These are phyloP conservation scores for Amblyraja radiata DNA, from an alignment of 2,797 vertebrate genomes.

Conservation along the genomic window DNA sequence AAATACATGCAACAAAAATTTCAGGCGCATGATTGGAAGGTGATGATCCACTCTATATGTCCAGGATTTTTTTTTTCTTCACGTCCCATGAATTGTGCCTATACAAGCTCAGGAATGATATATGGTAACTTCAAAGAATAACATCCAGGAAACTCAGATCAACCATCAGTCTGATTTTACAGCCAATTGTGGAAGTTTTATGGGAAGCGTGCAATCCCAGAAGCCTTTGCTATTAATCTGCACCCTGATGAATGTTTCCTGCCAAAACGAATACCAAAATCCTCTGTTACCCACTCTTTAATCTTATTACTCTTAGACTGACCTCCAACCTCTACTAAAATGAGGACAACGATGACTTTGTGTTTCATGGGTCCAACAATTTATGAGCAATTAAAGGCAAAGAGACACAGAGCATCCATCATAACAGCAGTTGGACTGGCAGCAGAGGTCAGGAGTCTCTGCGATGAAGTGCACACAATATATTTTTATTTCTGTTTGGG, in stretches of 20 bases:
- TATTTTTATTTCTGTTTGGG: constrained; percentile 98
- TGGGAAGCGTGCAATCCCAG: constrained; percentile 33
- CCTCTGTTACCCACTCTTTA: constrained; percentile 60
- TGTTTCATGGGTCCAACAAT: constrained; percentile 79
- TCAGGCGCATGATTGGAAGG: neutral
- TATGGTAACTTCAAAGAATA: constrained; percentile 27
- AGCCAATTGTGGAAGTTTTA: constrained; percentile 35
- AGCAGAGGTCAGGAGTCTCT: constrained; percentile 73
- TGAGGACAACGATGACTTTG: constrained; percentile 74
- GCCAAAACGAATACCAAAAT: constrained; percentile 34
- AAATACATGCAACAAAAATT: too few species aligned
- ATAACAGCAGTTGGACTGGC: constrained; percentile 76
- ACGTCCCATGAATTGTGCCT: constrained; percentile 1
- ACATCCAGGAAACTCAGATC: constrained; percentile 27
- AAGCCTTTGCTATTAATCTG: constrained; percentile 36
- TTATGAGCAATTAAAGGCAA: constrained; percentile 98
- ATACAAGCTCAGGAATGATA: neutral
- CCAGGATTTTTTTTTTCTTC: neutral
- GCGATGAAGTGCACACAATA: constrained; percentile 94
- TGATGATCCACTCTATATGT: constrained; percentile 14
- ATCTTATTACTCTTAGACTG: constrained; percentile 70
- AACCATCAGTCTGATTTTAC: constrained; percentile 33
- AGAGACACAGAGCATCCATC: constrained; percentile 85
- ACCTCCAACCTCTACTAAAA: constrained; percentile 67
- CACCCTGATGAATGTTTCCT: constrained; percentile 36